These are phyloP conservation scores for Geotrupes spiniger DNA, from an alignment of 2,888 invertebrate genomes.

Conservation along the genomic window DNA sequence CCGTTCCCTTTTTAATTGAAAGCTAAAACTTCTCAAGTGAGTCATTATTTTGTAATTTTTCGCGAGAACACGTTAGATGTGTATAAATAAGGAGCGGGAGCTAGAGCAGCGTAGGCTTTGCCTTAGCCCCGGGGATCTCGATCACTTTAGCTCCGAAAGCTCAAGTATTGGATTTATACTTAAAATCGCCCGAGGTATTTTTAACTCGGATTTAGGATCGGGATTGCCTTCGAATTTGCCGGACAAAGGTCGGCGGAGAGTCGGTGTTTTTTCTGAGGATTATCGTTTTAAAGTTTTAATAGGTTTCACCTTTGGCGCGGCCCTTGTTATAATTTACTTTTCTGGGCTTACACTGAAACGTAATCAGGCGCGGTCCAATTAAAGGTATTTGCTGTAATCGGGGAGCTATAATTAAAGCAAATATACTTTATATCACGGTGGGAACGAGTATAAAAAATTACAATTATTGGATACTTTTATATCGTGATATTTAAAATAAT, in stretches of 20 bases:
- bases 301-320: no score
- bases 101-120: conserved; percentile 1
- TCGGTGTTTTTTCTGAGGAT: background rate
- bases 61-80: conserved; percentile 2
- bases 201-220: conserved; percentile 28
- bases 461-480: no score
- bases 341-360: no score
- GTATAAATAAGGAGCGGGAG: background rate
- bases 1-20: no score
- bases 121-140: conserved; percentile 26
- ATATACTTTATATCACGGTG: no score
- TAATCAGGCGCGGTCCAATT: no score
- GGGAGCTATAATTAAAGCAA: no score
- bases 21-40: no score
- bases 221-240: conserved; percentile 24
- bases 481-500: no score
- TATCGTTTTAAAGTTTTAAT: background rate
- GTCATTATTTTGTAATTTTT: background rate
- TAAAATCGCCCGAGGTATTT: conserved; percentile 29
- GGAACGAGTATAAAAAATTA: no score
- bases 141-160: conserved; percentile 30
- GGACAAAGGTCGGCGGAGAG: conserved; percentile 12
- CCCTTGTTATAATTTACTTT: no score
- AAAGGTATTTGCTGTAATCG: no score
- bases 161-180: conserved; percentile 32